Evolutionary conservation across 1,140 invertebrate species (phyloP).

Genomic region (Drosophila melanica): DNA sequence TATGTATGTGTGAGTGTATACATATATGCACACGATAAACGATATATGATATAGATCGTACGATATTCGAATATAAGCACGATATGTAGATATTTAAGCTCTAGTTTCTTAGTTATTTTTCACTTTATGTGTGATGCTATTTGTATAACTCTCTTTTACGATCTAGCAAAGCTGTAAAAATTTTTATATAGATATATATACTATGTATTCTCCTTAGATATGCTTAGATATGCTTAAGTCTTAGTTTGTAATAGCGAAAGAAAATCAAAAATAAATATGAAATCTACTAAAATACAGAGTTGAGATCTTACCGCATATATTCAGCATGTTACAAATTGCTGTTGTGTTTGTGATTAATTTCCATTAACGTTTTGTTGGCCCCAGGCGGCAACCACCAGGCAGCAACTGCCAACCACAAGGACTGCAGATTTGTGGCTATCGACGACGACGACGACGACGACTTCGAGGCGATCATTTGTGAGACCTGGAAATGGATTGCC

Average conservation of each 20-base stretch:
- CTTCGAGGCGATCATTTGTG: not conserved
- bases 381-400: not conserved
- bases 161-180: conserved; percentile 73
- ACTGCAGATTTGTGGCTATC: conserved; percentile 28
- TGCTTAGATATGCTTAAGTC: conserved; percentile 51
- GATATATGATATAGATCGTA: conserved; percentile 1
- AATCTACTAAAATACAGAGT: conserved; percentile 38
- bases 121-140: conserved; percentile 71
- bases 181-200: conserved; percentile 21
- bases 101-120: conserved; percentile 37
- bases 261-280: conserved; percentile 71
- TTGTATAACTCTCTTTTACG: conserved; percentile 50
- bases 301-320: conserved; percentile 18
- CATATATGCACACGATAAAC: conserved; percentile 19
- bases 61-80: not conserved
- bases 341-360: conserved; percentile 63
- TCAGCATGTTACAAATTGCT: conserved; percentile 43
- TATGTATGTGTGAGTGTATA: not conserved
- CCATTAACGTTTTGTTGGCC: conserved; percentile 18
- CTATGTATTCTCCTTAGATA: conserved; percentile 3
- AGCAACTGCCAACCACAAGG: conserved; percentile 20
- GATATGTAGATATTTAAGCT: conserved; percentile 17
- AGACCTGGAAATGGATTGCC: conserved; percentile 59
- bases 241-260: conserved; percentile 75
- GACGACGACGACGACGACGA: not conserved